A percentile compares a stretch with the other conserved stretches of the same genome.
Conservation (phyloP, 2,113 vertebrate genomes). For the Rhinoderma darwinii region DNA sequence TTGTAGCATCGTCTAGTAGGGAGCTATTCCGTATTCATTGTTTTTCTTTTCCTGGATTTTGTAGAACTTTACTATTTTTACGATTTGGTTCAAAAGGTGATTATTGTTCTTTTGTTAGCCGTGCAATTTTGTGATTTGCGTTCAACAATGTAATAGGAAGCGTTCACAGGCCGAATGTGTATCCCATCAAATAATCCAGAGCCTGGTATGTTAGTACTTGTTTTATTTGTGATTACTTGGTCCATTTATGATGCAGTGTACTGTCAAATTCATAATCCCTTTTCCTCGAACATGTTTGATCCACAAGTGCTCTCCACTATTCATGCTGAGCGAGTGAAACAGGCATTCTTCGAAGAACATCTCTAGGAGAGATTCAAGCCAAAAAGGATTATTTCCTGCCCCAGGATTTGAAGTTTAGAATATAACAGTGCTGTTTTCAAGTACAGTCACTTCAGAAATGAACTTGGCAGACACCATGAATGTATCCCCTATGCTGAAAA, state of each 20-base stretch:
- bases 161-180: background rate
- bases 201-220: background rate
- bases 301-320: slow-evolving; percentile 17
- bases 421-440: slow-evolving; percentile 57
- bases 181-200: background rate
- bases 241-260: slow-evolving; percentile 6
- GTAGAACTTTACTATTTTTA: background rate
- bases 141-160: background rate
- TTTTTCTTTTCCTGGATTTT: background rate
- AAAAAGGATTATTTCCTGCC: slow-evolving; percentile 57
- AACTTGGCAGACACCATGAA: slow-evolving; percentile 56
- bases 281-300: slow-evolving; percentile 19
- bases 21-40: background rate
- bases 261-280: background rate
- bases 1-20: background rate
- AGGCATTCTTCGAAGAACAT: slow-evolving; percentile 55
- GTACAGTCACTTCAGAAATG: slow-evolving; percentile 59
- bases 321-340: slow-evolving; percentile 26
- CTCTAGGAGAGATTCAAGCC: slow-evolving; percentile 37
- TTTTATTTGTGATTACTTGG: background rate
- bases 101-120: no score
- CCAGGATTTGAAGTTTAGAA: slow-evolving; percentile 49
- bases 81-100: no score
- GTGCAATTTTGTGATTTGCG: background rate
- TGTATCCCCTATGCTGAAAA: slow-evolving; percentile 60